Evolutionary conservation across 2,113 vertebrate genomes (phyloP), one percentile per base, ranked within the genome.

Genomic region (Oryctolagus cuniculus): DNA sequence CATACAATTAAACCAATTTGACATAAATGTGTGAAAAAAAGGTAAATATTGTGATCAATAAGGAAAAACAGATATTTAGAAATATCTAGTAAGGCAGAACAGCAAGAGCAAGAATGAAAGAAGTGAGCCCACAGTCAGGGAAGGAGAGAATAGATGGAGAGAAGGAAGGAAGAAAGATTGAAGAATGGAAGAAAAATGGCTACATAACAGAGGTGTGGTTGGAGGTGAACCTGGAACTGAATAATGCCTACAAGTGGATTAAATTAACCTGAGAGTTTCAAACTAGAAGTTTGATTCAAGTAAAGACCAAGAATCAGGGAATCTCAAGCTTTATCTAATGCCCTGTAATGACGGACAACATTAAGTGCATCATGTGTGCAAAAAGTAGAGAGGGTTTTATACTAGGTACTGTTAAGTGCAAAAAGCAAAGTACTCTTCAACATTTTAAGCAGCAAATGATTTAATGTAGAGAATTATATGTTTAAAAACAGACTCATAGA

Each of bases 121-220:
- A 7, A 0, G 17, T 0, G 21, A 15, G 19, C 7, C 6, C 44
- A 44, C 44, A 8, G 44, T 5, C 44, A 44, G 44, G 44, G 17
- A 17, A n/a, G 31, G n/a, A 34, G 17, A 12, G 36, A 10, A 25
- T 3, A 34, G 2, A 44, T n/a, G 10, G 12, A 27, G 24, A 15
- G 22, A 25, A 2, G 55, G 51, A 63, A 10, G 24, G 10, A 63
- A 5, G 11, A 25, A 44, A 34, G 19, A 38, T 44, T 44, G 36
- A 31, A 19, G 8, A 49, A 19, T 24, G 24, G 44, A 74, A 72
- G 16, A 17, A 11, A 55, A 88, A 70, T 16, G 6, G 17, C 25
- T 10, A 22, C 22, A 29, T 16, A 75, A 49, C 17, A 9, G 5
- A 36, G 4, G 64, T 86, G 31, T 34, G 16, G 13, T 49, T 72